Percentiles rank a stretch among this genome's conserved stretches.
These are phyloP conservation scores for Triplophysa yarkandensis DNA, from an alignment of 2,797 vertebrate genomes.

Conservation along the genomic window DNA sequence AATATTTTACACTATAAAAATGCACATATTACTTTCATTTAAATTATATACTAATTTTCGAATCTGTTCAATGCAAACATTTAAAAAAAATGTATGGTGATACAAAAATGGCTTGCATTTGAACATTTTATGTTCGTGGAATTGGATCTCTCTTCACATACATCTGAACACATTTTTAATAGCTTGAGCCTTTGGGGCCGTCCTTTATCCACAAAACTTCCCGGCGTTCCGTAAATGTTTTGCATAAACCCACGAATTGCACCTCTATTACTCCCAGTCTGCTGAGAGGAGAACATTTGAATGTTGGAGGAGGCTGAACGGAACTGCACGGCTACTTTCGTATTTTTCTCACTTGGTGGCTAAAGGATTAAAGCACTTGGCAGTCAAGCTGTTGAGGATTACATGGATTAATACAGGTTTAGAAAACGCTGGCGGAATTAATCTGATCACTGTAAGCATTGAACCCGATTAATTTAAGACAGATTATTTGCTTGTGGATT, in stretches of 20 bases:
- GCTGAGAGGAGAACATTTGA: conserved; percentile 17
- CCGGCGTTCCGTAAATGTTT: conserved; percentile 30
- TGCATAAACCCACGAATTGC: conserved; percentile 21
- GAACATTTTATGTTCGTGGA: not conserved
- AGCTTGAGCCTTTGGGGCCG: conserved; percentile 19
- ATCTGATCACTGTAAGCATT: conserved; percentile 66
- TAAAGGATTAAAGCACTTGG: conserved; percentile 53
- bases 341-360: conserved; percentile 44
- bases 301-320: conserved; percentile 7
- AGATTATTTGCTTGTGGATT: conserved; percentile 68
- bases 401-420: conserved; percentile 59
- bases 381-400: conserved; percentile 61
- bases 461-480: conserved; percentile 68
- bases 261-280: conserved; percentile 20
- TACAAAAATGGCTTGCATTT: conserved; percentile 8
- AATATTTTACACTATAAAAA: too few species aligned
- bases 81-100: too few species aligned
- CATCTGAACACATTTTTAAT: conserved; percentile 39
- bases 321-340: conserved; percentile 18
- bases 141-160: conserved; percentile 6
- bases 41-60: too few species aligned
- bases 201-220: conserved; percentile 22
- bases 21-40: not conserved
- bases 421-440: conserved; percentile 59
- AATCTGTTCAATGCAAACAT: too few species aligned